Base-by-base conservation (phyloP, 1,140 invertebrate genomes). In the Cotesia vestalis region DNA sequence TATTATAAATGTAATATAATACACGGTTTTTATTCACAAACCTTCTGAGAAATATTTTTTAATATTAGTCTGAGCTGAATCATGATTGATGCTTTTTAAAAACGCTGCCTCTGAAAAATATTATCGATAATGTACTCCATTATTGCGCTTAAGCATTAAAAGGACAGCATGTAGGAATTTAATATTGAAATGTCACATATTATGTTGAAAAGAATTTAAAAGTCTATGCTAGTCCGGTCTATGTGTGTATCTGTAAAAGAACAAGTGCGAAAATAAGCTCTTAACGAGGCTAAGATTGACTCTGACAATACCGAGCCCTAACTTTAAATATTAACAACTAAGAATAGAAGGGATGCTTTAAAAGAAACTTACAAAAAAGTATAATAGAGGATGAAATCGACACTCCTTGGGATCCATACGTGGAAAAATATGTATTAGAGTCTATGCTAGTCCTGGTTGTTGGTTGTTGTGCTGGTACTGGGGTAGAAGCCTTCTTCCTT, bases 221-320 rank as follows among this genome's bases (percentile, higher is more conserved):
- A 17, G 17, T 17, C 17, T 17, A 27, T 27, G 1, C 27, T 27
- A 27, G 27, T 27, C 27, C 27, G 27, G 27, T 27, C 27, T 27
- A 27, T 27, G 1, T 27, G 27, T 27, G 3, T 40, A 12, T 66
- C 38, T 66, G 40, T 46, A 12, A 35, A 20, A 67, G 63, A 79
- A 80, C 80, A 82, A 84, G 83, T 83, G 82, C 81, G 83, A 85
- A 86, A 86, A 86, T 85, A 84, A 84, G 81, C 81, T 80, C 77
- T 84, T 86, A 86, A 86, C 84, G 84, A 86, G 85, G 82, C 82
- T 83, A 86, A 86, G 82, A 86, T 86, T 85, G 84, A 86, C 84
- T 84, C 40, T 66, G 14, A 76, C 75, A 76, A 76, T 74, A 67
- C 52, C 36, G 69, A 57, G 52, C 38, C 51, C 40, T 46, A 38